Base-by-base conservation (phyloP, 2,888 invertebrate species). In the Amblyjoppa fuscipennis region DNA sequence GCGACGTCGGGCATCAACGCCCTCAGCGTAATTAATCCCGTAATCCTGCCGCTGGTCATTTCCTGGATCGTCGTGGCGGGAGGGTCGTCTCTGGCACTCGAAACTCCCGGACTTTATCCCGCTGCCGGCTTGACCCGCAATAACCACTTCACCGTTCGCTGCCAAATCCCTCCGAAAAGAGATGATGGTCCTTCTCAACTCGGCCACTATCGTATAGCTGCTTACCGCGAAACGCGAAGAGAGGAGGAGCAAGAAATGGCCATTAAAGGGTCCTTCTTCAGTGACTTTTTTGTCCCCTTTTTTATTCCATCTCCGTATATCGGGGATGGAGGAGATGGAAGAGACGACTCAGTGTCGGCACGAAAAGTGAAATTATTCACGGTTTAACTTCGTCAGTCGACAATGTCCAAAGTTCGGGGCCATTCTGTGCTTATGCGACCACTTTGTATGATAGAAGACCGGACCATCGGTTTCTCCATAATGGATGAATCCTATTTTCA, bases 21-120 rank as follows among this genome's bases (percentile, higher is more conserved):
- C 93, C 92, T 92, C 89, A 90, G 87, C 89, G 91, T 93, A 93
- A 93, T 94, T 93, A 94, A 94, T 93, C 94, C 94, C 87, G 88
- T 92, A 92, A 93, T 91, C 93, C 89, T 86, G 87, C 87, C 81
- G 90, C 90, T 91, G 92, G 91, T 90, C 92, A 90, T 88, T 89
- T 89, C 87, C 70, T 87, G 88, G 88, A 69, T 87, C 87, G 88
- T 85, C 85, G 84, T 85, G 89, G 88, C 68, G 38, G 88, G 90
- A 89, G 91, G 89, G 88, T 88, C 87, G 88, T 87, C 84, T 87
- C 83, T 87, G 89, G 76, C 89, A 87, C 90, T 89, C 87, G 83
- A 87, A 83, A 86, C 87, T 88, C 87, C 88, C 88, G 86, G 88
- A 86, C 25, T 87, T 71, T 56, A 76, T 70, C 80, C 66, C 56